Evolutionary conservation across 2,888 invertebrate genomes (phyloP).

Genomic region (Heliconius erato): DNA sequence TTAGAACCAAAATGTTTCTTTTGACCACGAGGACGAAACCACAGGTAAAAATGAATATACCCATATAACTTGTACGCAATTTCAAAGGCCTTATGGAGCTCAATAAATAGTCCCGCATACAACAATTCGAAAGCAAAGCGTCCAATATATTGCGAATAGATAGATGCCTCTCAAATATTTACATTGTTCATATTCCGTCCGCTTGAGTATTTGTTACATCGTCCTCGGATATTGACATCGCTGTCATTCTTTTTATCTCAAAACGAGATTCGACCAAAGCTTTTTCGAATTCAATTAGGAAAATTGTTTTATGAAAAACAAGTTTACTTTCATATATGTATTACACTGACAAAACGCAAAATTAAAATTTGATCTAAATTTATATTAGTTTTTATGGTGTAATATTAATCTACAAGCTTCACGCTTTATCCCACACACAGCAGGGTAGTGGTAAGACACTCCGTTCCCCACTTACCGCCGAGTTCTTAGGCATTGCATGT

Average conservation of each 20-base stretch:
- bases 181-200: slow-evolving; percentile 16
- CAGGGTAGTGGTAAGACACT: too few relatives aligned
- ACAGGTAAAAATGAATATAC: too few relatives aligned
- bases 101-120: neutral
- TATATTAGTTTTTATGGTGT: neutral
- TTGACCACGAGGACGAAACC: neutral
- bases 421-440: too few relatives aligned
- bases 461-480: too few relatives aligned
- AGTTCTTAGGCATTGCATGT: too few relatives aligned
- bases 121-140: neutral
- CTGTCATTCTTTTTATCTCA: slow-evolving; percentile 7
- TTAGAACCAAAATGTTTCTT: too few relatives aligned
- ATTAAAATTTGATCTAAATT: neutral
- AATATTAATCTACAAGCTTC: neutral
- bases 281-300: neutral
- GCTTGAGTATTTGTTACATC: neutral
- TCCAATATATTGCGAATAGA: slow-evolving; percentile 16
- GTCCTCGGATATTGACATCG: slow-evolving; percentile 15
- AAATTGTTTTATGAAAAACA: neutral
- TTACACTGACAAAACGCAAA: too few relatives aligned
- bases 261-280: neutral
- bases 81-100: neutral
- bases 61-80: too few relatives aligned
- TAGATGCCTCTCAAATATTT: slow-evolving; percentile 4
- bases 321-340: neutral